Evolutionary conservation across 2,888 invertebrate genomes (phyloP), one percentile per base, ranked within the genome.

Genomic region (Pocota personata): DNA sequence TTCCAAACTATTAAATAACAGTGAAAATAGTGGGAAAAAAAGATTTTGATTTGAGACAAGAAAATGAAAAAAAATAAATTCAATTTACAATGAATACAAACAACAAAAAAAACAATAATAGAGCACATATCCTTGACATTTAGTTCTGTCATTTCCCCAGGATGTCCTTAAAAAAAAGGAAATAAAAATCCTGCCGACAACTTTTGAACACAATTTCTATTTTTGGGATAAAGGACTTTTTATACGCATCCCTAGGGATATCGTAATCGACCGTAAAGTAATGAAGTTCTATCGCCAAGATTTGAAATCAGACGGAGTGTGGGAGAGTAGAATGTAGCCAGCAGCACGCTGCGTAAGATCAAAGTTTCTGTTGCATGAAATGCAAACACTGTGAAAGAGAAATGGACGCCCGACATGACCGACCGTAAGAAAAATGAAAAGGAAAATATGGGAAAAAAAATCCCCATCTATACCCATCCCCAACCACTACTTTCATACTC

Each of bases 311-410:
- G 46, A 21, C n/a, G 10, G 6, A 48, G 40, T 35, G 30, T 24
- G 32, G 14, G 14, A 7, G 8, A 43, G 43, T 30, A 1, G 46
- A 16, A 46, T 6, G 19, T 30, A 27, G 16, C 14, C 14, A 6
- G 55, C 8, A 37, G 16, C 3, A 32, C 40, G n/a, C 37, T 24
- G 48, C 7, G 35, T 40, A 64, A 64, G 40, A 40, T 64, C 62
- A 55, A 21, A 73, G 7, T 37, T 21, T 43, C 10, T 73, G 62
- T 73, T 73, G 62, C 73, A 73, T 73, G 60, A 52, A 73, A 73
- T 64, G 40, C 62, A 62, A 73, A 46, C 60, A 35, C 32, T 60
- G 21, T 27, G 14, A 58, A 58, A 43, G 46, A 48, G 46, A 72
- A 72, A 72, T 48, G 48, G 35, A 37, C 46, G 27, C 43, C 16